phyloP scores from a whole-genome alignment of 2,113 vertebrate genomes.

The Egretta garzetta region DNA sequence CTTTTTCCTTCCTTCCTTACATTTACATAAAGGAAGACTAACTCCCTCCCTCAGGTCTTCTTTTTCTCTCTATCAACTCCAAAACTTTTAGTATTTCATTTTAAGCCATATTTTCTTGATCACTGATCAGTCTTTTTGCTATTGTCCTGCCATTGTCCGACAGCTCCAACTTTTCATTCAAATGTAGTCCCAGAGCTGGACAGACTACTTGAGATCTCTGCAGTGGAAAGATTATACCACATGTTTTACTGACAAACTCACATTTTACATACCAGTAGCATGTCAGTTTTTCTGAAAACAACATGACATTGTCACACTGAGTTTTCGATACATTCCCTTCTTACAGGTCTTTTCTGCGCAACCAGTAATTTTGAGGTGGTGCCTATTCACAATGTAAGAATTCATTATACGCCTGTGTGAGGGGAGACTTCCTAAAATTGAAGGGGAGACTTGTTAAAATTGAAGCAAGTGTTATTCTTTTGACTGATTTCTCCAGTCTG shows the following conservation, averaged over 20 bases:
- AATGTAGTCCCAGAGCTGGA: background rate
- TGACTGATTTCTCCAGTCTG: background rate
- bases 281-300: background rate
- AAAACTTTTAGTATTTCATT: background rate
- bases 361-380: background rate
- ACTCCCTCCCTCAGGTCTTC: background rate
- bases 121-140: background rate
- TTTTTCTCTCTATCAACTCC: background rate
- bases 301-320: background rate
- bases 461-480: background rate
- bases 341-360: background rate
- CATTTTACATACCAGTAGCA: background rate
- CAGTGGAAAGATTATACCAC: background rate
- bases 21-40: background rate
- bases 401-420: background rate
- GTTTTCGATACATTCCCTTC: background rate
- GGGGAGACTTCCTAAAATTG: background rate
- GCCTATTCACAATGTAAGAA: background rate
- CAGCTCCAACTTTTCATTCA: background rate
- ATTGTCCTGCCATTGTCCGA: background rate
- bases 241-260: background rate
- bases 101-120: background rate
- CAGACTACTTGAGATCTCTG: background rate
- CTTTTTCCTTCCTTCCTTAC: background rate
- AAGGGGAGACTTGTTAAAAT: background rate